These are phyloP conservation scores for Allacma fusca DNA, from an alignment of 2,888 invertebrate species.

Conservation along the genomic window DNA sequence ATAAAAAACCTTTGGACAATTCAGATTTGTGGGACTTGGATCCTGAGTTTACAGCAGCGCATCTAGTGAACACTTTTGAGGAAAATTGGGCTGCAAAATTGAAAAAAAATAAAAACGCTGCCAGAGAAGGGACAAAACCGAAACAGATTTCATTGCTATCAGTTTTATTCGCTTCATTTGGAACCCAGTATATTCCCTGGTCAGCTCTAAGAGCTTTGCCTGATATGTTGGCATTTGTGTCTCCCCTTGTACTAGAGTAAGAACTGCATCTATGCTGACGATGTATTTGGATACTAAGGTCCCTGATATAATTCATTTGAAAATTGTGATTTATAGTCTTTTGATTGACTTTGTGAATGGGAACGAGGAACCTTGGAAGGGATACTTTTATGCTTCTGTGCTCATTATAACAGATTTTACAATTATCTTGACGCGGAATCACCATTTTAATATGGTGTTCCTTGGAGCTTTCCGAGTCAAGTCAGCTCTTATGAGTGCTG, in stretches of 20 bases:
- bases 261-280: too few relatives aligned
- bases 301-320: too few relatives aligned
- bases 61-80: conserved; percentile 64
- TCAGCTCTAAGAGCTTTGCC: conserved; percentile 81
- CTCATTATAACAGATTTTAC: conserved; percentile 68
- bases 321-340: too few relatives aligned
- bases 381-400: conserved; percentile 68
- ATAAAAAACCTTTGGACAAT: conserved; percentile 67
- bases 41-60: conserved; percentile 63
- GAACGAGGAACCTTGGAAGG: conserved; percentile 67
- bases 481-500: conserved; percentile 68
- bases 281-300: too few relatives aligned
- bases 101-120: conserved; percentile 64
- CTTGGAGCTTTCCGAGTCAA: conserved; percentile 69
- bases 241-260: conserved; percentile 88
- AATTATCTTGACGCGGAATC: conserved; percentile 68
- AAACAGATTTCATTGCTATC: conserved; percentile 80
- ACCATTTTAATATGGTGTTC: conserved; percentile 69
- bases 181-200: conserved; percentile 86
- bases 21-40: conserved; percentile 70
- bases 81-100: conserved; percentile 63
- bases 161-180: conserved; percentile 85
- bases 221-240: conserved; percentile 85
- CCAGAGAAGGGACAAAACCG: conserved; percentile 64
- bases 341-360: conserved; percentile 75